Evolutionary conservation across 2,888 invertebrate species (phyloP).

Genomic region (Drosophila demipolita): DNA sequence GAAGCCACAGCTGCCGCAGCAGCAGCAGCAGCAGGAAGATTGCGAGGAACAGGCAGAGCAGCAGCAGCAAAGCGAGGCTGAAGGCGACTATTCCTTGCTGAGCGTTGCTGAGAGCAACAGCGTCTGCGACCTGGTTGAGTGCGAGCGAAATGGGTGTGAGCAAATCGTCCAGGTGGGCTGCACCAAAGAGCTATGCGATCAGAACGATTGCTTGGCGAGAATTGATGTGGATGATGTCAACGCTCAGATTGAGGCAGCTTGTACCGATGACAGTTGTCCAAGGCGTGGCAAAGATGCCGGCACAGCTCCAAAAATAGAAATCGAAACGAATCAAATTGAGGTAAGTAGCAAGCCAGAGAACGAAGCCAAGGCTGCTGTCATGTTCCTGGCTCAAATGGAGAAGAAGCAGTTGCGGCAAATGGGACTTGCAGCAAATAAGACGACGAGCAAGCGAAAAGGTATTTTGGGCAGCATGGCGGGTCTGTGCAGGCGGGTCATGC

Average conservation of each 20-base stretch:
- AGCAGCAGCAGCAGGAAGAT: not conserved
- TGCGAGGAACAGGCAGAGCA: not conserved
- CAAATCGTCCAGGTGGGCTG: not conserved
- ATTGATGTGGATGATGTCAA: not conserved
- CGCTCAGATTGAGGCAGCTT: not conserved
- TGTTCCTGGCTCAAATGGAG: not conserved
- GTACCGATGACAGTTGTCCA: not conserved
- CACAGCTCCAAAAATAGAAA: not conserved
- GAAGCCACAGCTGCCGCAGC: too few relatives aligned
- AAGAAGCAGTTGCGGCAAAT: not conserved
- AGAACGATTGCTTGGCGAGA: not conserved
- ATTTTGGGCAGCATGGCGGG: constrained; percentile 32
- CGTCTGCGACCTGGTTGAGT: not conserved
- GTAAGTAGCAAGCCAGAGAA: not conserved
- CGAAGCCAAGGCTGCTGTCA: not conserved
- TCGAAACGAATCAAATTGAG: not conserved
- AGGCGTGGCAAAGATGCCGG: not conserved
- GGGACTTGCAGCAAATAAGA: too few relatives aligned
- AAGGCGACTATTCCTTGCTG: not conserved
- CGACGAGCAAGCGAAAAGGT: not conserved
- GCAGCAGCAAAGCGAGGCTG: not conserved
- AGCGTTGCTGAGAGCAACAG: not conserved
- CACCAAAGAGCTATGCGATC: not conserved
- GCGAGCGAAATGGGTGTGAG: not conserved
- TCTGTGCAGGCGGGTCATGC: constrained; percentile 41